Percentiles rank a stretch among this genome's conserved stretches.
Evolutionary conservation across 1,140 invertebrate genomes (phyloP).

Genomic region (Homarus americanus): DNA sequence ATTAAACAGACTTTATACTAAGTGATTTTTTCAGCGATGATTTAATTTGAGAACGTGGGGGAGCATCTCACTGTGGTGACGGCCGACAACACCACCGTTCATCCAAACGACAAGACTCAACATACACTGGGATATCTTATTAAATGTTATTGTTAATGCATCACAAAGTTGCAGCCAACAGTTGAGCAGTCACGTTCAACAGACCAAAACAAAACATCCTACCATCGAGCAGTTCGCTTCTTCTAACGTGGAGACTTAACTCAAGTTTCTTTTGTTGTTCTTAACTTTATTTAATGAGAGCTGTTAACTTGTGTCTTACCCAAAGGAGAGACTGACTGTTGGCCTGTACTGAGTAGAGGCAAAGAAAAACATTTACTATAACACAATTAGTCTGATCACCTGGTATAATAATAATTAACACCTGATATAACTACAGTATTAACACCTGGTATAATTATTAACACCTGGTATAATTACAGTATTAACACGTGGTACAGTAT

Average conservation of each 20-base stretch:
- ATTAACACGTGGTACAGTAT: too few relatives aligned
- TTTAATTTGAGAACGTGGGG: too few relatives aligned
- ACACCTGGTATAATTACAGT: too few relatives aligned
- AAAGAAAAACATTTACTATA: too few relatives aligned
- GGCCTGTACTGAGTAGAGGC: conserved; percentile 42
- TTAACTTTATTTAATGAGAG: neutral
- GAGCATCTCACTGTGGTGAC: too few relatives aligned
- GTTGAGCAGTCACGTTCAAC: neutral
- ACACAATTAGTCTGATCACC: too few relatives aligned
- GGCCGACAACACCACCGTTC: too few relatives aligned
- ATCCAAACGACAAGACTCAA: too few relatives aligned
- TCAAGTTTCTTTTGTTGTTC: neutral
- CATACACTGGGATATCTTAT: neutral
- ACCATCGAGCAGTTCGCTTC: neutral
- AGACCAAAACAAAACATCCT: neutral
- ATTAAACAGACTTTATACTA: too few relatives aligned
- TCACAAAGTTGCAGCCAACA: neutral
- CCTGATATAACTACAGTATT: too few relatives aligned
- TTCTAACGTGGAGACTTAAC: neutral
- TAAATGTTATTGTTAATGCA: neutral
- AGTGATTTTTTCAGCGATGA: too few relatives aligned
- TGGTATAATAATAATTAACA: too few relatives aligned
- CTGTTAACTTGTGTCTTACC: conserved; percentile 9
- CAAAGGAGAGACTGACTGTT: conserved; percentile 11
- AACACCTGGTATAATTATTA: conserved; percentile 10